Conservation (phyloP, 2,888 invertebrate species). For the Euzophera pinguis region DNA sequence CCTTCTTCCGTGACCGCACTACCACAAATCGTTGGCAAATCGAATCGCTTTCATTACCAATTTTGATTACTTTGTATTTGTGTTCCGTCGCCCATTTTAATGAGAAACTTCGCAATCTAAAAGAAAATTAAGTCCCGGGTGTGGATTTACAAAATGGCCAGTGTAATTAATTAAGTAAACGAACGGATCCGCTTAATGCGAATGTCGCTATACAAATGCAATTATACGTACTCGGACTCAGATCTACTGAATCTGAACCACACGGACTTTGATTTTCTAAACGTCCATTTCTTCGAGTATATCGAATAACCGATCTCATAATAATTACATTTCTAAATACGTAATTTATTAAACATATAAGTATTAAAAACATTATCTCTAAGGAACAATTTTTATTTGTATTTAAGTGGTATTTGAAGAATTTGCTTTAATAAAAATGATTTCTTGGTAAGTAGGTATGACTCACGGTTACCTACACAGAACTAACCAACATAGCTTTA, state of each 20-base stretch:
- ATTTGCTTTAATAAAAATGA: too few species aligned
- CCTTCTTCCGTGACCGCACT: background rate
- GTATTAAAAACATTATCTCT: too few species aligned
- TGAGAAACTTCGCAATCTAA: conserved; percentile 45
- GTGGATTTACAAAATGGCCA: conserved; percentile 41
- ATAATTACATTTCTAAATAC: too few species aligned
- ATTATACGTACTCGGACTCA: background rate
- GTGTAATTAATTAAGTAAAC: conserved; percentile 58
- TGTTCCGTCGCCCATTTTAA: conserved; percentile 54
- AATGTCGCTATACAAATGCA: conserved; percentile 10
- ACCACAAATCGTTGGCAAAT: conserved; percentile 9
- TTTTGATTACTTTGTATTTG: conserved; percentile 68
- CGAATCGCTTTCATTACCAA: conserved; percentile 49
- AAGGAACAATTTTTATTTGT: too few species aligned
- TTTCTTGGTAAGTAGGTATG: too few species aligned
- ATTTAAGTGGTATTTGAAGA: too few species aligned
- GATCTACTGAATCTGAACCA: background rate
- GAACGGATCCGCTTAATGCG: conserved; percentile 8
- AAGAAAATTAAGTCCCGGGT: conserved; percentile 61
- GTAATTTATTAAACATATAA: too few species aligned
- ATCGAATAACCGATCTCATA: too few species aligned
- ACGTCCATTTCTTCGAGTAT: too few species aligned
- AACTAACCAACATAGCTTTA: too few species aligned
- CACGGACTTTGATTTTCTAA: too few species aligned
- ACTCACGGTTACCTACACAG: too few species aligned